Evolutionary conservation across 2,797 vertebrate species (phyloP).

Genomic region (Gila robusta): DNA sequence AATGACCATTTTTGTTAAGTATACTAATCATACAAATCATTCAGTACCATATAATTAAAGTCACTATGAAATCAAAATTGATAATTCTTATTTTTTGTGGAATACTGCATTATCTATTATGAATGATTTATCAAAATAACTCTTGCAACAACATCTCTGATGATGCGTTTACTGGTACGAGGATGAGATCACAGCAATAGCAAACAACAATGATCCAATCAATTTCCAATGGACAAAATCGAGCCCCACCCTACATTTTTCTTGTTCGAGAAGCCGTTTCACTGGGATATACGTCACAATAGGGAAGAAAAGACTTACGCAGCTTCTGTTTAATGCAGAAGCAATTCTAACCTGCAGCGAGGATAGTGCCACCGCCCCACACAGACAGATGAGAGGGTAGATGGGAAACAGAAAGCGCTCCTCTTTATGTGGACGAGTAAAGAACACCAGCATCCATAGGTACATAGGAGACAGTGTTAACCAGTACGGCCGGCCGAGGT

Average conservation of each 20-base stretch:
- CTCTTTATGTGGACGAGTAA: slow-evolving; percentile 95
- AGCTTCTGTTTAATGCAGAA: background rate
- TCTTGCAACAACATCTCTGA: background rate
- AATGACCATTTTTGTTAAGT: background rate
- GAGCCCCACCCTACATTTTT: background rate
- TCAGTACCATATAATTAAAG: background rate
- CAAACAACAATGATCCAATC: background rate
- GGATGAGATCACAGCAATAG: background rate
- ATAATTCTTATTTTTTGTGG: background rate
- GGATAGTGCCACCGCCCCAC: slow-evolving; percentile 91
- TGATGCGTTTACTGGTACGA: background rate
- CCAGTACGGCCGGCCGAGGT: slow-evolving; percentile 97
- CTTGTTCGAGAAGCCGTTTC: background rate
- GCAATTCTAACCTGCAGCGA: slow-evolving; percentile 87
- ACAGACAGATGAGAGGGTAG: slow-evolving; percentile 96
- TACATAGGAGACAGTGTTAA: slow-evolving; percentile 98
- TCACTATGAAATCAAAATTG: background rate
- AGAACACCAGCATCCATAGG: slow-evolving; percentile 97
- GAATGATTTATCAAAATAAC: background rate
- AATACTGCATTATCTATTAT: background rate
- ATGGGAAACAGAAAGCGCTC: slow-evolving; percentile 97
- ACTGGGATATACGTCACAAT: background rate
- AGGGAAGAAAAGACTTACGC: background rate
- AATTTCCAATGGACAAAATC: background rate
- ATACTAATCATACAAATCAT: background rate